These are phyloP conservation scores for Reticulitermes speratus DNA, from an alignment of 1,140 invertebrate species.

Conservation along the genomic window DNA sequence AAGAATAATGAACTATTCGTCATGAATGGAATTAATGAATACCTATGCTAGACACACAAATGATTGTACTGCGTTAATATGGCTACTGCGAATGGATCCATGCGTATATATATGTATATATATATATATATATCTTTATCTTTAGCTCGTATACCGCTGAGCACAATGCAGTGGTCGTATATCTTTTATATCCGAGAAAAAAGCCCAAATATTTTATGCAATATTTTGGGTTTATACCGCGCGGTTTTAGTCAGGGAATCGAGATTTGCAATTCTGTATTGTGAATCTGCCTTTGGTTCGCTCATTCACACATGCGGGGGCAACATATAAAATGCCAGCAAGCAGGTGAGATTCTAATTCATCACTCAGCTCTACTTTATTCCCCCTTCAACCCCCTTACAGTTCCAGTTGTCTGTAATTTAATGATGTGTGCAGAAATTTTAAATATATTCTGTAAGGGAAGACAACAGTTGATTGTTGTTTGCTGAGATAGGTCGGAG, in stretches of 20 bases:
- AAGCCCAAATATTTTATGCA: neutral
- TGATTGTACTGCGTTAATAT: neutral
- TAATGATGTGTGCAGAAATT: neutral
- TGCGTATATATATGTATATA: neutral
- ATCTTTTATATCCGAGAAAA: slow-evolving; percentile 3
- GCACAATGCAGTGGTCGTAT: slow-evolving; percentile 54
- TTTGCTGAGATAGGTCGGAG: neutral
- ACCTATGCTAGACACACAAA: neutral
- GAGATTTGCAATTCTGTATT: neutral
- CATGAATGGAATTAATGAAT: slow-evolving; percentile 16
- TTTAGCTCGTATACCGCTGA: slow-evolving; percentile 47
- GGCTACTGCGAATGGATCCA: slow-evolving; percentile 13
- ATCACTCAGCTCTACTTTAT: slow-evolving; percentile 26
- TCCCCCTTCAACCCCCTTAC: slow-evolving; percentile 16
- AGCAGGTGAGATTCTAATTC: slow-evolving; percentile 32
- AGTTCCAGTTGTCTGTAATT: neutral
- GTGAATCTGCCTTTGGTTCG: slow-evolving; percentile 3
- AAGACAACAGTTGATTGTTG: neutral
- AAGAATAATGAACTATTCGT: slow-evolving; percentile 2
- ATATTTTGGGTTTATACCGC: slow-evolving; percentile 1
- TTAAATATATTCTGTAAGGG: neutral
- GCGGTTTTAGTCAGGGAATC: slow-evolving; percentile 17
- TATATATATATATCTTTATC: neutral
- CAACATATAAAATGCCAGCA: slow-evolving; percentile 25
- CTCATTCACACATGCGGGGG: neutral